These are phyloP conservation scores for Mustela erminea DNA, from an alignment of 2,797 vertebrate species.

Conservation along the genomic window DNA sequence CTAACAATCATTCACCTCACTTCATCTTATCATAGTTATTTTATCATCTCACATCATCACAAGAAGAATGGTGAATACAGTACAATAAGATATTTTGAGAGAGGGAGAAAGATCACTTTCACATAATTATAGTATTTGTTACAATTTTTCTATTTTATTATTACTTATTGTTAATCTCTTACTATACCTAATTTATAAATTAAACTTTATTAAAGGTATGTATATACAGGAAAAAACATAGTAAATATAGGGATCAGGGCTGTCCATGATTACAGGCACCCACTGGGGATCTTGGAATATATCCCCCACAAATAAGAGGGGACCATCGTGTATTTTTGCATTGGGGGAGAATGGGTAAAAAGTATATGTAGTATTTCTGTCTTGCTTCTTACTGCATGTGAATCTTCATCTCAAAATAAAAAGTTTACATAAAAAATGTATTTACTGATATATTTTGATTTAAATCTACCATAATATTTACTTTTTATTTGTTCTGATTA, in stretches of 20 bases:
- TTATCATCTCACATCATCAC: background rate
- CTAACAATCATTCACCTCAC: background rate
- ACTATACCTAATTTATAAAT: background rate
- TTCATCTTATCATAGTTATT: background rate
- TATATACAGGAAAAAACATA: background rate
- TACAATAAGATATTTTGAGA: background rate
- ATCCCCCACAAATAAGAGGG: background rate
- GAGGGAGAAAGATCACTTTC: background rate
- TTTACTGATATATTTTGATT: background rate
- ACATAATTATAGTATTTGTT: background rate
- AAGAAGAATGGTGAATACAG: background rate
- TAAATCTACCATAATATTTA: background rate
- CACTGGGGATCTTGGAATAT: background rate
- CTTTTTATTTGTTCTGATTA: background rate
- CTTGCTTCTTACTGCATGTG: background rate
- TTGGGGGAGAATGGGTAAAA: background rate
- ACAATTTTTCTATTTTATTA: background rate
- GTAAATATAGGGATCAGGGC: background rate
- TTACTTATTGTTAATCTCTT: background rate
- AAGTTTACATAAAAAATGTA: background rate
- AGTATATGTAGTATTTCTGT: background rate
- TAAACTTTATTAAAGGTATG: background rate
- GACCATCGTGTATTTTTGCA: background rate
- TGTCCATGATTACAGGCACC: background rate
- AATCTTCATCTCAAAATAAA: background rate